Conservation (phyloP, 92 coral and sea anemone species). For the Palythoa caribaeorum region DNA sequence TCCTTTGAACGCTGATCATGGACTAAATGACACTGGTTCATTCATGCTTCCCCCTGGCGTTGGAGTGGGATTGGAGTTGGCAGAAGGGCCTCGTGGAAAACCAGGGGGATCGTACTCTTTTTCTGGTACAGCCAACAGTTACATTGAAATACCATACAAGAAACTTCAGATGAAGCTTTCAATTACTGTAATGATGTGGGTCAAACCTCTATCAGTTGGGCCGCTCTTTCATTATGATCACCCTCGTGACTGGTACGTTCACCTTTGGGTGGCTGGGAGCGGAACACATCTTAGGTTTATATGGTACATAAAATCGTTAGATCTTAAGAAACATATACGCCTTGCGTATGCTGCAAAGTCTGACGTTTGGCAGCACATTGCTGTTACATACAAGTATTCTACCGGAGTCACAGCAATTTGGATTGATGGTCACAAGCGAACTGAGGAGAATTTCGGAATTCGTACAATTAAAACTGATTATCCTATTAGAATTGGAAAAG, state of each 20-base stretch:
- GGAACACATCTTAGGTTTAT: not conserved
- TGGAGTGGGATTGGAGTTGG: slow-evolving; percentile 7
- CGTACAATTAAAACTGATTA: not conserved
- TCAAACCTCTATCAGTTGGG: slow-evolving; percentile 25
- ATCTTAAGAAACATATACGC: too few relatives aligned
- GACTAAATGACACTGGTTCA: slow-evolving; percentile 4
- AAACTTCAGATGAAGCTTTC: slow-evolving; percentile 8
- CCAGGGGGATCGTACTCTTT: slow-evolving; percentile 49
- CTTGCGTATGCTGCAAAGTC: not conserved
- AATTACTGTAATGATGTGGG: slow-evolving; percentile 51
- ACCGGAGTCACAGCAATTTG: not conserved
- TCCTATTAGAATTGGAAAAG: slow-evolving; percentile 33
- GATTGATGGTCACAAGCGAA: slow-evolving; percentile 6
- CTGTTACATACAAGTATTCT: not conserved
- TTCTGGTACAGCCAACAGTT: slow-evolving; percentile 32
- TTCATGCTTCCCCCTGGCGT: slow-evolving; percentile 15
- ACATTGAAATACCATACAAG: slow-evolving; percentile 23
- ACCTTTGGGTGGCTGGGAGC: slow-evolving; percentile 1
- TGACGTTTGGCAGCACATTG: slow-evolving; percentile 30
- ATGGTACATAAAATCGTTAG: not conserved
- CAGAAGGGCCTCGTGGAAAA: slow-evolving; percentile 48
- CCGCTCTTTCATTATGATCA: slow-evolving; percentile 35
- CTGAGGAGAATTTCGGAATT: not conserved
- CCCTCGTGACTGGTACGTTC: not conserved
- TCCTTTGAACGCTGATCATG: slow-evolving; percentile 39